Conservation (phyloP, 2,888 invertebrate genomes). For the Dasysyrphus albostriatus region DNA sequence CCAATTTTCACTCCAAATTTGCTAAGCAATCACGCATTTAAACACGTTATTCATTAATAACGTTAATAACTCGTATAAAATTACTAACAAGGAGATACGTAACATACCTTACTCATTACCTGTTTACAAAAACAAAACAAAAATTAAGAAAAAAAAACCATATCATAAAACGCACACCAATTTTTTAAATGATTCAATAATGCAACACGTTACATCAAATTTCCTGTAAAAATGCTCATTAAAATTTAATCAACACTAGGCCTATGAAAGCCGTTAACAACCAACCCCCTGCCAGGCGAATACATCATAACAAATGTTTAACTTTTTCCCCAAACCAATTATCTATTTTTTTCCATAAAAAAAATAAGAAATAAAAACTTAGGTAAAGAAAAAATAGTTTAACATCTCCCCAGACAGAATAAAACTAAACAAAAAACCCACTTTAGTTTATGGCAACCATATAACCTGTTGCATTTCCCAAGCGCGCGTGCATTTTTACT, state of each 20-base stretch:
- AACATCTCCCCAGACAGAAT: slow-evolving; percentile 66
- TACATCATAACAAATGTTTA: slow-evolving; percentile 69
- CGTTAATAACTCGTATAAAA: background rate
- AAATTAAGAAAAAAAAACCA: background rate
- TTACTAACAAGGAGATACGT: slow-evolving; percentile 27
- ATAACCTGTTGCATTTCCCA: slow-evolving; percentile 73
- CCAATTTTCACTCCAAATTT: slow-evolving; percentile 23
- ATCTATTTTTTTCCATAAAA: slow-evolving; percentile 51
- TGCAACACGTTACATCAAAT: slow-evolving; percentile 62
- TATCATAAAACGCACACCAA: slow-evolving; percentile 33
- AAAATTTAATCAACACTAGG: slow-evolving; percentile 71
- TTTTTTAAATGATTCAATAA: slow-evolving; percentile 54
- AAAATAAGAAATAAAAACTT: slow-evolving; percentile 2
- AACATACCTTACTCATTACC: slow-evolving; percentile 26
- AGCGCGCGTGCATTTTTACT: slow-evolving; percentile 63
- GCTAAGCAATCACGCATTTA: slow-evolving; percentile 15
- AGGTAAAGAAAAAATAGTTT: slow-evolving; percentile 26
- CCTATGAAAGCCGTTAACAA: slow-evolving; percentile 43
- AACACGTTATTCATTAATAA: slow-evolving; percentile 35
- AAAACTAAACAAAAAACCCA: slow-evolving; percentile 37
- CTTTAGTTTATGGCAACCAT: slow-evolving; percentile 12
- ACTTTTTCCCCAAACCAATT: slow-evolving; percentile 69
- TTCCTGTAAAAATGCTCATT: slow-evolving; percentile 70
- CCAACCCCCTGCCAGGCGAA: slow-evolving; percentile 48
- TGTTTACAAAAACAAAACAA: background rate